phyloP scores from a whole-genome alignment of 1,140 invertebrate genomes.

The Dufourea novaeangliae region DNA sequence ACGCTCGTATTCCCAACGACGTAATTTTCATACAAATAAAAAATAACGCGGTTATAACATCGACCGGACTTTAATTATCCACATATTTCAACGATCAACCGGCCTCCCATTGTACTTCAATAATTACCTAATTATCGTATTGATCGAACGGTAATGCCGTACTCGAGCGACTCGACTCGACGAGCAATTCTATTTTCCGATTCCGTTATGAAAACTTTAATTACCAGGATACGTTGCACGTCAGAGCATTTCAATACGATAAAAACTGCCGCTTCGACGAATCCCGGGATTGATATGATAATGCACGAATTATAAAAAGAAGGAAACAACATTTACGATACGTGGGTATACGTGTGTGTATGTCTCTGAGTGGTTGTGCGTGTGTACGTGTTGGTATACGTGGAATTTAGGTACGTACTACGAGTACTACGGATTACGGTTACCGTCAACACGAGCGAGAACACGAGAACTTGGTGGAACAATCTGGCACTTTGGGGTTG shows the following conservation, averaged over 20 bases:
- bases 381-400: conserved; percentile 32
- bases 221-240: neutral
- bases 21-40: conserved; percentile 27
- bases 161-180: neutral
- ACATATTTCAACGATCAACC: conserved; percentile 24
- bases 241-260: neutral
- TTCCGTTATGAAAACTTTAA: neutral
- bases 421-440: conserved; percentile 78
- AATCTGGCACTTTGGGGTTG: conserved; percentile 78
- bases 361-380: conserved; percentile 10
- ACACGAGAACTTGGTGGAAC: conserved; percentile 77
- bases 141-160: conserved; percentile 1
- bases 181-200: neutral
- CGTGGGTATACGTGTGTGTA: neutral
- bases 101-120: conserved; percentile 20
- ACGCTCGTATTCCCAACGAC: neutral
- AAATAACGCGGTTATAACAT: conserved; percentile 15
- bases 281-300: no score
- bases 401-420: conserved; percentile 72
- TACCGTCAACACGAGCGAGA: conserved; percentile 72
- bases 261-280: neutral
- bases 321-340: neutral
- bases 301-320: neutral
- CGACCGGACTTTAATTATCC: conserved; percentile 27
- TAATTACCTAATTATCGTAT: conserved; percentile 29